Conservation (phyloP, 2,797 vertebrate species). For the Liasis olivaceus region DNA sequence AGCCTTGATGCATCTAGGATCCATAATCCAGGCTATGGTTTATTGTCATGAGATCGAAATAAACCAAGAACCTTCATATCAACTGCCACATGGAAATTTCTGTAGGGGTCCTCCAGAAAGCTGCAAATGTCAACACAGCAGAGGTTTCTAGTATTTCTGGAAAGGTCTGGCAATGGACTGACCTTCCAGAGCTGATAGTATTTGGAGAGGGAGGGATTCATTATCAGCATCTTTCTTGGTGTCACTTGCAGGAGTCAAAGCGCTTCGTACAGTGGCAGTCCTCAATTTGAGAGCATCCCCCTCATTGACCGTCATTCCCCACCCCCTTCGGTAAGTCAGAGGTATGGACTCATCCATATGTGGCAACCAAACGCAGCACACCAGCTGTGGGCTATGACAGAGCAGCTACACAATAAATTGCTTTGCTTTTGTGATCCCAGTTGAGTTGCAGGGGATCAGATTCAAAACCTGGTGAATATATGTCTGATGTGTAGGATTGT, state of each 20-base stretch:
- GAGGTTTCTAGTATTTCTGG: background rate
- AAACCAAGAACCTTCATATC: background rate
- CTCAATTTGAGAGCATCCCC: conserved; percentile 92
- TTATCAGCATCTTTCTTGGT: conserved; percentile 16
- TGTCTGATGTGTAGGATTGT: background rate
- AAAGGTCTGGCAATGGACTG: too few relatives aligned
- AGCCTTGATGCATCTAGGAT: background rate
- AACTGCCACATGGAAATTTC: too few relatives aligned
- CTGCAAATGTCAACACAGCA: too few relatives aligned
- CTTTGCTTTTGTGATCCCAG: background rate
- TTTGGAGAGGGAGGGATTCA: background rate
- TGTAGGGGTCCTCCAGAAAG: background rate
- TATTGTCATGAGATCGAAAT: background rate
- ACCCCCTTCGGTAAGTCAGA: background rate
- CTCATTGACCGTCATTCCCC: conserved; percentile 74
- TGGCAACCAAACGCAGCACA: background rate
- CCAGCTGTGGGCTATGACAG: background rate
- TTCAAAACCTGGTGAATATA: background rate
- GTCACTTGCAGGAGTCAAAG: conserved; percentile 88
- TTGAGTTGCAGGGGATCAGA: background rate
- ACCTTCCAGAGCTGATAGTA: background rate
- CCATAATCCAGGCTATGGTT: background rate
- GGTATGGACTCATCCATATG: too few relatives aligned
- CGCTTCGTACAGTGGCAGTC: conserved; percentile 97
- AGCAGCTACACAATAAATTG: too few relatives aligned